Percentiles rank a stretch among this genome's conserved stretches.
These are phyloP conservation scores for Alouatta palliata DNA, from an alignment of 2,113 vertebrate species.

Conservation along the genomic window DNA sequence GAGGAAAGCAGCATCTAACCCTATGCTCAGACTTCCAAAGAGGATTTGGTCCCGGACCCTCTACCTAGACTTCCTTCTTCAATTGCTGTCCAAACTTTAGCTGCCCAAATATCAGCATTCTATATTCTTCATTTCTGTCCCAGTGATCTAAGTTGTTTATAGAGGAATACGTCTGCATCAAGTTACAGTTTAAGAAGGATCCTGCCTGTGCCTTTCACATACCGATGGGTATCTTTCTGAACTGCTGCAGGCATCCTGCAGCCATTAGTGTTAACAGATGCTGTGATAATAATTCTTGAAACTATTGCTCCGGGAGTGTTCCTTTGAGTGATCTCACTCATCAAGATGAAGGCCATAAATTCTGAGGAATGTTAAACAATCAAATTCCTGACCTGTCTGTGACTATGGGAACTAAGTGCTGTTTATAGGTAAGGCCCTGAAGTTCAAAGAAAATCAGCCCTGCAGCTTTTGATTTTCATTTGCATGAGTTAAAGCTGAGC, in stretches of 20 bases:
- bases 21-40: background rate
- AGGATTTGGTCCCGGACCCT: background rate
- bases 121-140: background rate
- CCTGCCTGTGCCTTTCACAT: background rate
- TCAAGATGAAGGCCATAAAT: slow-evolving; percentile 61
- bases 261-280: slow-evolving; percentile 20
- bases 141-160: background rate
- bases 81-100: no score
- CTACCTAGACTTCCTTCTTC: background rate
- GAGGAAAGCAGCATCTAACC: background rate
- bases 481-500: background rate
- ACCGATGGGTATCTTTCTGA: background rate
- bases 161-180: background rate
- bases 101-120: no score
- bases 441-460: slow-evolving; percentile 42
- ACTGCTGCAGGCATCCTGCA: background rate
- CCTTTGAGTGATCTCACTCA: slow-evolving; percentile 63
- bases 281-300: slow-evolving; percentile 32
- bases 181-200: background rate
- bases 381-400: slow-evolving; percentile 56
- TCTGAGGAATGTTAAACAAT: slow-evolving; percentile 55
- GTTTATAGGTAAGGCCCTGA: slow-evolving; percentile 5
- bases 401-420: slow-evolving; percentile 27
- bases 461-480: background rate
- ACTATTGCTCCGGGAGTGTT: slow-evolving; percentile 21